Base-by-base conservation (phyloP, 2,888 invertebrate genomes). In the Unio delphinus region DNA sequence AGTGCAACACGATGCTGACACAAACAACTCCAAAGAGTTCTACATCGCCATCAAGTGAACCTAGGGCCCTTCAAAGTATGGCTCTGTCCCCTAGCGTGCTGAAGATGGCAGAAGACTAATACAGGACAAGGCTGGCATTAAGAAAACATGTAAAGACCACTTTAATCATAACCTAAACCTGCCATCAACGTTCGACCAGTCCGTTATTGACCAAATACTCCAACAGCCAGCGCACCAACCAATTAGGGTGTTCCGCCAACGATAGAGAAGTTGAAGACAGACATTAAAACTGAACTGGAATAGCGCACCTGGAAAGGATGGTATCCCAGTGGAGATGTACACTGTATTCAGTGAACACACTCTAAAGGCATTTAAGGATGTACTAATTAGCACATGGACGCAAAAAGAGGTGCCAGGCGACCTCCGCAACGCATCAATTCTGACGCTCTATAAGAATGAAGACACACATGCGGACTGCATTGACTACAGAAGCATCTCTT, bases 1-100 rank as follows among this genome's bases (percentile, higher is more conserved):
- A 30, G n/a, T 70, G 8, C 66, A 70, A 17, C 26, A 23, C 8
- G 54, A 58, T 55, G 70, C 67, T 4, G 70, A 70, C 70, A 56
- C 62, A 8, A 45, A 45, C n/a, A 64, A 64, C 64, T 20, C 64
- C 1, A 64, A 45, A 58, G 17, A 18, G 65, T 20, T 67, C 30
- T 61, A 63, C 66, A 66, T 28, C 55, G 5, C 55, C 54, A 20
- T 69, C 23, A 69, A 69, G 55, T 18, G 61, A 26, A 58, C 61
- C n/a, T 64, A 64, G 55, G 69, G 69, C n/a, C 69, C 65, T 7
- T 55, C 61, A 4, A 55, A 58, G 62, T n/a, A 23, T n/a, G 61
- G 70, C 18, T 23, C 55, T 34, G 6, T 60, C 45, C 67, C 67
- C 20, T 26, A 64, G 7, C 60, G 67, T 34, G 54, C 55, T n/a